Evolutionary conservation across 1,140 invertebrate species (phyloP).

Genomic region (Colletes gigas): DNA sequence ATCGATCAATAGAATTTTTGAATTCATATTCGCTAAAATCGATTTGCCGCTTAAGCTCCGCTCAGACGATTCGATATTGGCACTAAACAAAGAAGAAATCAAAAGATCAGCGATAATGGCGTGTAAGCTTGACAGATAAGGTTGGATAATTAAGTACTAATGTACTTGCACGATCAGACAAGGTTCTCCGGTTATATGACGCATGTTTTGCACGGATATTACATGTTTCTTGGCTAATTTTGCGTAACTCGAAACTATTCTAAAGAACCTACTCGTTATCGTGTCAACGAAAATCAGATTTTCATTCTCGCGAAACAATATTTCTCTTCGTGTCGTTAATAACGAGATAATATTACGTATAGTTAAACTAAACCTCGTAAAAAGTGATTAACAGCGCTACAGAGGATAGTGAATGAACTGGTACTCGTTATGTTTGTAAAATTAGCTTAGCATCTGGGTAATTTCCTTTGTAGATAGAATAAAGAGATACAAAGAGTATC

Average conservation of each 20-base stretch:
- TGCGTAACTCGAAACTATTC: not conserved
- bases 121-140: slow-evolving; percentile 21
- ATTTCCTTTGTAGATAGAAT: too few species aligned
- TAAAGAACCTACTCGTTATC: not conserved
- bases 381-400: too few species aligned
- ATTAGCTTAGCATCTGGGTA: too few species aligned
- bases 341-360: too few species aligned
- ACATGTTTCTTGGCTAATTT: not conserved
- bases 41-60: not conserved
- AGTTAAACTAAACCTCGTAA: too few species aligned
- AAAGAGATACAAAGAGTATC: too few species aligned
- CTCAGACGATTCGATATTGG: not conserved
- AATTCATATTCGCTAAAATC: not conserved
- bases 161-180: slow-evolving; percentile 15
- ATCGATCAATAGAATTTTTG: not conserved
- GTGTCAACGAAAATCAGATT: too few species aligned
- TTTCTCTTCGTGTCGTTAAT: too few species aligned
- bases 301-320: not conserved
- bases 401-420: too few species aligned
- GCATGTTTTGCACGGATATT: not conserved
- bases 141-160: slow-evolving; percentile 21
- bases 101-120: slow-evolving; percentile 23
- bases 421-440: too few species aligned
- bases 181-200: not conserved
- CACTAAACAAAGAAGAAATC: slow-evolving; percentile 22